Evolutionary conservation across 2,888 invertebrate genomes (phyloP).

Genomic region (Leptopilina syphax): DNA sequence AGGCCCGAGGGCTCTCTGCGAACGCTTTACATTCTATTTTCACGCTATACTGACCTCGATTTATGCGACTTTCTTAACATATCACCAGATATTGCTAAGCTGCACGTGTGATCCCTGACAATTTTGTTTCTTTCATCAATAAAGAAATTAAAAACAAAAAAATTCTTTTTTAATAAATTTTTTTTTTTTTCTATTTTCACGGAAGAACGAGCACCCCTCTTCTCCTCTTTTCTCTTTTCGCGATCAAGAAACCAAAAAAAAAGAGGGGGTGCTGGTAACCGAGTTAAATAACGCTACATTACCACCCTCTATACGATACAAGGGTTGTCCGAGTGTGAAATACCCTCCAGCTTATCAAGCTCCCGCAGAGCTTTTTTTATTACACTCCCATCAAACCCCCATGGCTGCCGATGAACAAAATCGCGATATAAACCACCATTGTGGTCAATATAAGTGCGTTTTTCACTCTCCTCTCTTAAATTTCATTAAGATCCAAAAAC

Average conservation of each 20-base stretch:
- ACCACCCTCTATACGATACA: slow-evolving; percentile 70
- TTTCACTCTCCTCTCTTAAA: not conserved
- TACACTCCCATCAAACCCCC: slow-evolving; percentile 51
- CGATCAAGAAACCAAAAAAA: slow-evolving; percentile 47
- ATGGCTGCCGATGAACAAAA: slow-evolving; percentile 35
- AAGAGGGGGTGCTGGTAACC: slow-evolving; percentile 63
- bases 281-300: slow-evolving; percentile 76
- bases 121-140: not conserved
- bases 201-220: slow-evolving; percentile 73
- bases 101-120: slow-evolving; percentile 62
- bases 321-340: slow-evolving; percentile 76
- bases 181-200: slow-evolving; percentile 68
- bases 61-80: slow-evolving; percentile 72
- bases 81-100: slow-evolving; percentile 70
- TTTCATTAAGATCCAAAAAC: not conserved
- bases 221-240: slow-evolving; percentile 55
- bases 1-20: slow-evolving; percentile 58
- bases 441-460: slow-evolving; percentile 3
- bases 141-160: too few relatives aligned
- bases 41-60: slow-evolving; percentile 75
- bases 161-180: too few relatives aligned
- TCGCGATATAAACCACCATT: slow-evolving; percentile 33
- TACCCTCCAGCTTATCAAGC: slow-evolving; percentile 75
- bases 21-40: slow-evolving; percentile 75
- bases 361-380: slow-evolving; percentile 72